Evolutionary conservation across 23 tunicate genomes (phyloP), one percentile per base, ranked within the genome.

Genomic region (Ciona savignyi): DNA sequence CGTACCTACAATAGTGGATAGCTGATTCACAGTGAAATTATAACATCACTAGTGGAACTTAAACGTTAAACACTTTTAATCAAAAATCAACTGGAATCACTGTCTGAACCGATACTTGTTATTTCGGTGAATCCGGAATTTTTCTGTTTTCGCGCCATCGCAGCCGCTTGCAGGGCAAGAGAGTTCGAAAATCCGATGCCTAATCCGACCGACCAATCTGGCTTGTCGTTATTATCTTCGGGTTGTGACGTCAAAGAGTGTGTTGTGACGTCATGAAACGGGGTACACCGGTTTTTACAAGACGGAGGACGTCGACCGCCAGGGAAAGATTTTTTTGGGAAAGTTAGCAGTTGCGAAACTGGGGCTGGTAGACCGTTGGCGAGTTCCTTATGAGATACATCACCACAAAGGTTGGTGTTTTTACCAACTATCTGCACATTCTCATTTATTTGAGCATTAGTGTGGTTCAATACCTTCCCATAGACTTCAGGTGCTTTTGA

Each of bases 111-210:
- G 15, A 6, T 6, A 6, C n/a, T n/a, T n/a, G n/a, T n/a, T n/a
- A 15, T 42, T 42, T 42, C 56, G 15, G 15, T 42, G 11, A 6
- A 15, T 6, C 56, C 56, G 15, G 11, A 42, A 15, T 15, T 15
- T 6, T 6, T 42, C 15, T 42, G 56, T 42, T 42, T 42, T 6
- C 56, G 51, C 2, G 93, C 93, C 30, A 79, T 62, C 29, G 23
- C 25, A 25, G 61, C 86, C 11, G 78, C 95, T 66, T 87, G 86
- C 26, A 31, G 29, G 33, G 95, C 86, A 11, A 87, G 27, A 0
- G 30, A 24, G 30, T 49, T 69, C 15, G 95, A 65, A 49, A 87
- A 80, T 0, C 95, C 95, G 20, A 87, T 67, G 2, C 86, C 83
- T 2, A 80, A 68, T 19, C 85, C 85, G 1, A 24, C 19, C 2